Conservation (phyloP, 2,888 invertebrate genomes). For the Himalopsyche anomala region DNA sequence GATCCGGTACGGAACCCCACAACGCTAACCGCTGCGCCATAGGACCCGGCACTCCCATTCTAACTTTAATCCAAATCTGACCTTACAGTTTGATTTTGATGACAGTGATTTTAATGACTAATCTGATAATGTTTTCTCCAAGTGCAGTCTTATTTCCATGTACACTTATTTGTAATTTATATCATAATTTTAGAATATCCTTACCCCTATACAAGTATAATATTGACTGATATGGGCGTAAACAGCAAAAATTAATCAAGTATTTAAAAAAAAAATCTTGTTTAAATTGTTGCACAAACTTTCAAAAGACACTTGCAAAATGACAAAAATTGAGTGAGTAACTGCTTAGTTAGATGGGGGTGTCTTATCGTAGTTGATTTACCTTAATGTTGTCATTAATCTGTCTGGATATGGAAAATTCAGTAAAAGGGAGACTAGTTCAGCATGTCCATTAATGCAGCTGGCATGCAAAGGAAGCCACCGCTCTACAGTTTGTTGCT, state of each 20-base stretch:
- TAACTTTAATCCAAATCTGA: no score
- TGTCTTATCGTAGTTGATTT: not conserved
- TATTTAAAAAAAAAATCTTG: not conserved
- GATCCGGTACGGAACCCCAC: no score
- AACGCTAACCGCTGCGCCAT: no score
- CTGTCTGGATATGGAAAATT: slow-evolving; percentile 88
- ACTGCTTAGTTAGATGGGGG: not conserved
- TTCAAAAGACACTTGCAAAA: slow-evolving; percentile 22
- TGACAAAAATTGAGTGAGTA: slow-evolving; percentile 44
- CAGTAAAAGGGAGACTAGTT: slow-evolving; percentile 87
- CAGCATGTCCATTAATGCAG: slow-evolving; percentile 90
- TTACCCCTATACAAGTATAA: no score
- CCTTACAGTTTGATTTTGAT: no score
- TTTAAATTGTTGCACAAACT: not conserved
- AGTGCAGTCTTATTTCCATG: no score
- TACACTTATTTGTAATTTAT: no score
- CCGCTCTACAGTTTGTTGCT: slow-evolving; percentile 92
- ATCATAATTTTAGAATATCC: no score
- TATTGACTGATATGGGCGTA: not conserved
- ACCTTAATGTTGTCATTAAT: slow-evolving; percentile 80
- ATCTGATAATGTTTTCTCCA: no score
- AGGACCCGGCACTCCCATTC: no score
- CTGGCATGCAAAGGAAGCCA: slow-evolving; percentile 96
- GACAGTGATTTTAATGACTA: no score
- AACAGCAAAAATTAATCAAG: no score